Conservation (phyloP, 2,113 vertebrate genomes). For the Irena cyanogastra region DNA sequence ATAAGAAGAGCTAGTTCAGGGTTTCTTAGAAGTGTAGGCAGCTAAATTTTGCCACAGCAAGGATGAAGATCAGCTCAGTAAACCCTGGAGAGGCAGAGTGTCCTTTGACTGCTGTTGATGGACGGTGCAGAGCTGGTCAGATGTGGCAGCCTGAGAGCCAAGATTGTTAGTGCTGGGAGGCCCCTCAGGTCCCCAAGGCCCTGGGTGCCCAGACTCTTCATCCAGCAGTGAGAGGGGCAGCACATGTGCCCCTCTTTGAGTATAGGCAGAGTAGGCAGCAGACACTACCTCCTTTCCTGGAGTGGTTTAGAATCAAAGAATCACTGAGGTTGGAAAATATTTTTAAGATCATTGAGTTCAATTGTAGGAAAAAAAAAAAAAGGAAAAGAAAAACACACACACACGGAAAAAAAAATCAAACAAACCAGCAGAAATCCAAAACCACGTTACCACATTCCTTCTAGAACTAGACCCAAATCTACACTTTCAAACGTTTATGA, state of each 20-base stretch:
- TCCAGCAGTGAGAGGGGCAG: background rate
- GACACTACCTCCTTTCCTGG: background rate
- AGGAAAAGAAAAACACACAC: background rate
- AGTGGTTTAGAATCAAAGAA: background rate
- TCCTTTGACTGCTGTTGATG: background rate
- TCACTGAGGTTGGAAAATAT: background rate
- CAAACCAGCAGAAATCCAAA: background rate
- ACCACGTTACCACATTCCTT: background rate
- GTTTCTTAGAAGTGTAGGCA: background rate
- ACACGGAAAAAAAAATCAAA: background rate
- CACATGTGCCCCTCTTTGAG: background rate
- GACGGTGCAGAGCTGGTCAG: background rate
- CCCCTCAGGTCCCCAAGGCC: background rate
- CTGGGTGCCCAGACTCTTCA: background rate
- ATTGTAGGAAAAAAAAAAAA: background rate
- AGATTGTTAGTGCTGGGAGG: background rate
- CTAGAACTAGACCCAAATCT: background rate
- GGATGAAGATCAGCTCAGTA: background rate
- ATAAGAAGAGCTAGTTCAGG: background rate
- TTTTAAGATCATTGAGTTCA: background rate
- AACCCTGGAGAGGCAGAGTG: background rate
- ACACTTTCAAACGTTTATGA: background rate
- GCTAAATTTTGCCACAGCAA: background rate
- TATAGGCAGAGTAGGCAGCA: background rate
- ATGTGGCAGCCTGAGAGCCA: background rate